Base-by-base conservation (phyloP, 2,113 vertebrate species). In the Setophaga coronata region DNA sequence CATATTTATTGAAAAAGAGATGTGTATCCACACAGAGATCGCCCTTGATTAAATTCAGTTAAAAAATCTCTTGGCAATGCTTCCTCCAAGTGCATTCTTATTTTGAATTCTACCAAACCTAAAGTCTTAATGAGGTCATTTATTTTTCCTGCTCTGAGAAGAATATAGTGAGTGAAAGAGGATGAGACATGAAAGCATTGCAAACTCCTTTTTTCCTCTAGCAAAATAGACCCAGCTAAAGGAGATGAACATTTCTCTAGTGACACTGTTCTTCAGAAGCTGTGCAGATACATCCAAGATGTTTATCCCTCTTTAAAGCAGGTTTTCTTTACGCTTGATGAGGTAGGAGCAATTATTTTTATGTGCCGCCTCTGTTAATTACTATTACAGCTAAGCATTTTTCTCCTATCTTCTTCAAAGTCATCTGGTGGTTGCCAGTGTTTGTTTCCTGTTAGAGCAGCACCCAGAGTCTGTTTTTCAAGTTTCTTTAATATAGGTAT, bases 231-330 rank as follows among this genome's bases (percentile, higher is more conserved):
- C 65, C 72, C 73, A 62, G 11, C 76, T 72, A 80, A 77, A 95
- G 87, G 50, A 62, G 82, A 38, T 13, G 64, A 95, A 34, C 43
- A 24, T 89, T 70, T 95, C 40, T 34, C 40, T 31, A 66, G 71
- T 70, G 87, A 91, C 31, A 53, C 86, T n/a, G 74, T 84, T 70
- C 71, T 95, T 70, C 78, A 95, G 29, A 97, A 98, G 89, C 84
- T 98, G 14, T 43, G 72, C 43, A 91, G 89, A 86, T 91, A 51
- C 17, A 89, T 94, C 9, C 95, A 95, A 62, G 96, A 94, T 34
- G 45, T 85, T 65, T 92, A 71, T 47, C 21, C 72, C 3, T 77
- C 69, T 12, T 81, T 98, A 91, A 98, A 98, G 95, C 95, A 98
- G 69, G 92, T 85, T 8, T 96, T 97, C 25, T 94, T 96, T 57